Percentiles rank a stretch among this genome's conserved stretches.
Evolutionary conservation across 2,113 vertebrate species (phyloP).

Genomic region (Brachyhypopomus gauderio): DNA sequence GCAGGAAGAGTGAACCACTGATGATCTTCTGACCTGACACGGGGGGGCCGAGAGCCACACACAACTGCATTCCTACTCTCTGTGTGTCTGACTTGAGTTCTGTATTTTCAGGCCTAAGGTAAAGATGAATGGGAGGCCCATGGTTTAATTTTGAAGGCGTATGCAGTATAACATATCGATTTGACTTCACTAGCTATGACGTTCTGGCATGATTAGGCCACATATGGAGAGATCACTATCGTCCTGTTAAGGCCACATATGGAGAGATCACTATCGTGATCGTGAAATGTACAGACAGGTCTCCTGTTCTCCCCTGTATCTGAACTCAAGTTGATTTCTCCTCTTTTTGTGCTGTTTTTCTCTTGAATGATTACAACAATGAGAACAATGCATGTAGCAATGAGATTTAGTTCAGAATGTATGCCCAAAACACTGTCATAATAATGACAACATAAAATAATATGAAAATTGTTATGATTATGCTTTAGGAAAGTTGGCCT

Average conservation of each 20-base stretch:
- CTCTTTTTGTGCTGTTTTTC: too few relatives aligned
- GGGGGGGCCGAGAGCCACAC: slow-evolving; percentile 1
- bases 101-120: background rate
- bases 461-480: background rate
- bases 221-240: too few relatives aligned
- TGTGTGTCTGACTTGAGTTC: background rate
- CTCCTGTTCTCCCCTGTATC: too few relatives aligned
- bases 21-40: slow-evolving; percentile 12
- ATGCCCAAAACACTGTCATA: background rate
- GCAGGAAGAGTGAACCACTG: slow-evolving; percentile 11
- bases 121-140: background rate
- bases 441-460: background rate
- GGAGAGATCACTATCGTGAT: too few relatives aligned
- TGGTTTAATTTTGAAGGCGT: background rate
- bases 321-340: too few relatives aligned
- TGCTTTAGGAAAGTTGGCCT: background rate
- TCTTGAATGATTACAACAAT: too few relatives aligned
- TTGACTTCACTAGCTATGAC: background rate
- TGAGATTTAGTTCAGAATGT: too few relatives aligned
- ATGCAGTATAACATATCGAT: background rate
- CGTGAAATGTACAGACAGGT: too few relatives aligned
- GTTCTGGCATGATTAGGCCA: too few relatives aligned
- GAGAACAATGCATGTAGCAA: too few relatives aligned
- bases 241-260: too few relatives aligned
- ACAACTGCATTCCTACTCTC: background rate